Percentiles rank a stretch among this genome's conserved stretches.
Evolutionary conservation across 2,113 vertebrate species (phyloP).

Genomic region (Upupa epops): DNA sequence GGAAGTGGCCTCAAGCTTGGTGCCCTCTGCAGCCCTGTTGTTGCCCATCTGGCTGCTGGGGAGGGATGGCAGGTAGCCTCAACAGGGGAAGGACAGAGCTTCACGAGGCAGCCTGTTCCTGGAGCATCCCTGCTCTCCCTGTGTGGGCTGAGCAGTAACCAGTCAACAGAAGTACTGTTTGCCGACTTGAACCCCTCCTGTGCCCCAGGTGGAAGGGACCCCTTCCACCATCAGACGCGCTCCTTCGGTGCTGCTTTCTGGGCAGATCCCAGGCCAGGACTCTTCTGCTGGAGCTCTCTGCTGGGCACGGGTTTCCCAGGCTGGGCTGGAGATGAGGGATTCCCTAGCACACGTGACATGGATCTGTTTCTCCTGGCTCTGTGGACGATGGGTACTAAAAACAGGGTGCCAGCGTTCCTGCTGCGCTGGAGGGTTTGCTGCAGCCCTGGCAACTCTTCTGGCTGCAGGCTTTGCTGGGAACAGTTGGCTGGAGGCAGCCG

Average conservation of each 20-base stretch:
- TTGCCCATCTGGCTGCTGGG: not conserved
- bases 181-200: not conserved
- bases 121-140: not conserved
- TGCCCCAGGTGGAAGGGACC: rapidly evolving
- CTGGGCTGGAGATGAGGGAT: not conserved
- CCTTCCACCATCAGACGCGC: too few relatives aligned
- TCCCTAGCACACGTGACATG: not conserved
- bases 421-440: not conserved
- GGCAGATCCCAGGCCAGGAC: not conserved
- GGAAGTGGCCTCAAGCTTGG: not conserved
- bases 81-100: not conserved
- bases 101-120: not conserved
- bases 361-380: not conserved
- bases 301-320: not conserved
- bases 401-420: not conserved
- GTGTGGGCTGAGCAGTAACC: not conserved
- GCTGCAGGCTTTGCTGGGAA: not conserved
- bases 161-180: rapidly evolving
- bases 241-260: not conserved
- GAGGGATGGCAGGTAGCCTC: not conserved
- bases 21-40: not conserved
- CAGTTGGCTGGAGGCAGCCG: not conserved
- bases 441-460: rapidly evolving
- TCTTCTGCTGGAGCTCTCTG: rapidly evolving
- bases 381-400: not conserved